These are phyloP conservation scores for Brachionus rotundiformis DNA, from an alignment of 1,140 invertebrate species.

Conservation along the genomic window DNA sequence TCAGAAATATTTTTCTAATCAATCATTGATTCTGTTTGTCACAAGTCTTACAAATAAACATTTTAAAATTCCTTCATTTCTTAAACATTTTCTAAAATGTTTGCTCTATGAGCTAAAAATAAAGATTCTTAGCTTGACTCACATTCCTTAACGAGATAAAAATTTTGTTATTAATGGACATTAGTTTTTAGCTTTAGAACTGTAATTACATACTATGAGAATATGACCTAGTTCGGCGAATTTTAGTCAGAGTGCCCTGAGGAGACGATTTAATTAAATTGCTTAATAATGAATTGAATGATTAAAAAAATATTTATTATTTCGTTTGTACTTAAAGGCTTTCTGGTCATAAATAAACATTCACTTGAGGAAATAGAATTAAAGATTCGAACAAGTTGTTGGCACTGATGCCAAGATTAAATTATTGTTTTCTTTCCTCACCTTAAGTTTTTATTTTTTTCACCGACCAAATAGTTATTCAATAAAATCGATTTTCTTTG, in stretches of 20 bases:
- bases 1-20: neutral
- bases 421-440: neutral
- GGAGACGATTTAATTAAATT: constrained; percentile 9
- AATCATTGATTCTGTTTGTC: neutral
- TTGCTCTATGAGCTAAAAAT: neutral
- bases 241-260: neutral
- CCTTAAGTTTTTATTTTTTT: neutral
- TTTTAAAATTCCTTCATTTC: constrained; percentile 15
- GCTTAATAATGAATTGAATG: neutral
- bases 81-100: neutral
- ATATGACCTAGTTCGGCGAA: neutral
- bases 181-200: neutral
- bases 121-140: neutral
- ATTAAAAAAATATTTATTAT: neutral
- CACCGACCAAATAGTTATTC: neutral
- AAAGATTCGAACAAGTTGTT: neutral
- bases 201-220: constrained; percentile 9
- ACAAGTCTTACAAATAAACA: neutral
- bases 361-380: neutral
- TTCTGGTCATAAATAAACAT: neutral
- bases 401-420: neutral
- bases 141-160: neutral
- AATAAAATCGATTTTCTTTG: neutral
- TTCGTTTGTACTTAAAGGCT: neutral
- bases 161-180: neutral